A percentile compares a stretch with the other conserved stretches of the same genome.
These are phyloP conservation scores for Lycopodina hypogea DNA, from an alignment of 37 sponge, comb jelly and placozoan species.

Conservation along the genomic window DNA sequence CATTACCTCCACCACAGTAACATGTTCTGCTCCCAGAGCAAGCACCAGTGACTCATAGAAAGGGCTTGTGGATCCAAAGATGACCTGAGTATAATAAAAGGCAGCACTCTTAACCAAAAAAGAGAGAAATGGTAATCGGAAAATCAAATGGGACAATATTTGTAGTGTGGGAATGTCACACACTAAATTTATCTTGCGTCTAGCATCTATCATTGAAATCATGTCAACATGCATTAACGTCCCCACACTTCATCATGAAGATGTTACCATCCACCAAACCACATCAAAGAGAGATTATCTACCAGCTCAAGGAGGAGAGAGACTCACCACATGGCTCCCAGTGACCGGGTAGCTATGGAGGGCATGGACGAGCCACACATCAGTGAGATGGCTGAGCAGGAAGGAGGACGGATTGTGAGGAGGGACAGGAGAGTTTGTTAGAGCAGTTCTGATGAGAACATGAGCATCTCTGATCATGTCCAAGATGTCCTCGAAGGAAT, in stretches of 20 bases:
- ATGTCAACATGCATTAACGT: too few species aligned
- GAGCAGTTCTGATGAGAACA: conserved; percentile 3
- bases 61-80: conserved; percentile 69
- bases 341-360: conserved; percentile 28
- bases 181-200: too few species aligned
- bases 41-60: conserved; percentile 58
- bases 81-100: conserved; percentile 30
- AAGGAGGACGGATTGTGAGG: conserved; percentile 38
- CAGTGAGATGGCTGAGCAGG: conserved; percentile 45
- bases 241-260: too few species aligned
- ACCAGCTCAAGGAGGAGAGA: too few species aligned
- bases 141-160: too few species aligned
- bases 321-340: conserved; percentile 46
- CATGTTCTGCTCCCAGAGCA: conserved; percentile 47
- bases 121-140: too few species aligned
- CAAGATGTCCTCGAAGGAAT: conserved; percentile 36
- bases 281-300: too few species aligned
- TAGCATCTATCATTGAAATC: too few species aligned
- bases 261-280: too few species aligned
- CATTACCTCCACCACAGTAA: conserved; percentile 61
- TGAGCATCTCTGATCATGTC: conserved; percentile 35
- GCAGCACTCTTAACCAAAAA: too few species aligned
- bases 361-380: conserved; percentile 69
- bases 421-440: background rate
- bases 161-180: too few species aligned